Evolutionary conservation across 2,888 invertebrate species (phyloP), one percentile per base, ranked within the genome.

Genomic region (Scaptomyza parva): DNA sequence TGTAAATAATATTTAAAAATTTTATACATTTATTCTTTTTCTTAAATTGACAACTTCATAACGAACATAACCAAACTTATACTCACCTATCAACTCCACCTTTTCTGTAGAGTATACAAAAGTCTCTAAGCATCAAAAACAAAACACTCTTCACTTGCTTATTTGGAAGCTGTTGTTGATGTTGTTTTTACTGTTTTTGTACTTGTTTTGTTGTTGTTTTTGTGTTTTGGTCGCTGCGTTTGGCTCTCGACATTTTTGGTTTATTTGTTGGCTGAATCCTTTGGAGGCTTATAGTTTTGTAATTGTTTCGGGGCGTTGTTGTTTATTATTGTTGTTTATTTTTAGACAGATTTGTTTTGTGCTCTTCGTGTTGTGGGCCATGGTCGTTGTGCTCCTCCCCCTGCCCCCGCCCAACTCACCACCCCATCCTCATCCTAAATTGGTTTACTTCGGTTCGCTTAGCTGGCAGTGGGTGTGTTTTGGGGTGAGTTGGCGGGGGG

Each of bases 241-340:
- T 24, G 40, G 60, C 11, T 64, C 47, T 52, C 43, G 17, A 40
- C 59, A 73, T 65, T 65, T 82, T 81, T 85, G 70, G 68, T 87
- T 82, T 78, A 74, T 87, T 85, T 71, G 61, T 63, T 40, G 60
- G 53, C 47, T 8, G 54, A 76, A 88, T 78, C 86, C 88, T 86
- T 83, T 73, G 69, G 86, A 78, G 88, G 82, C 86, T 73, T 86
- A 82, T 88, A 83, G 86, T 83, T 83, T 88, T 83, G 86, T 83
- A 83, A 83, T 83, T 88, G 82, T 83, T 83, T 86, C 51, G 83
- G 72, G 76, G 53, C 69, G 60, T 44, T 60, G 57, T 70, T 75
- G 68, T 69, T 67, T 71, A 66, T 78, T 66, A 54, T 67, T 73
- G 59, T 65, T 75, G 70, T 47, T 64, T 70, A 70, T 82, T 87